These are phyloP conservation scores for Naja naja DNA, from an alignment of 2,113 vertebrate species.

Conservation along the genomic window DNA sequence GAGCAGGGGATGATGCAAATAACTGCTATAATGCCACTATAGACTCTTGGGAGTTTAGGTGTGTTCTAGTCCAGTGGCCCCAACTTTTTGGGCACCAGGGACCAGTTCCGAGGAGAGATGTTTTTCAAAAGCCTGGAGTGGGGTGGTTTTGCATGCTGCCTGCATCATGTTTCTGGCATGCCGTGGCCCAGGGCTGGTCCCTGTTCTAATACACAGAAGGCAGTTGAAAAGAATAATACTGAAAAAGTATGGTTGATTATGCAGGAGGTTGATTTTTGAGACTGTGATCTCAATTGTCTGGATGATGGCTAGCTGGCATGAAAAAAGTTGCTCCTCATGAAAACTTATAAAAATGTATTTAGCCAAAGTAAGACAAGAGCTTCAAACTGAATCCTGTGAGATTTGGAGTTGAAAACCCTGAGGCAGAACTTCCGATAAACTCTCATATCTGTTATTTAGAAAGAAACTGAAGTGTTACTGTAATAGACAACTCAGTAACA, in stretches of 20 bases:
- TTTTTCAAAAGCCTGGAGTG: too few species aligned
- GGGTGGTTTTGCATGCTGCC: too few species aligned
- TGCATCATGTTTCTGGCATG: too few species aligned
- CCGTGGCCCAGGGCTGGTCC: too few species aligned
- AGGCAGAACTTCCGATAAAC: neutral
- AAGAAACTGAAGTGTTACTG: neutral
- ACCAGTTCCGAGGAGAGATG: too few species aligned
- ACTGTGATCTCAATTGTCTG: neutral
- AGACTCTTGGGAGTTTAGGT: neutral
- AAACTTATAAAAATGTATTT: neutral
- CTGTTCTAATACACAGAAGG: neutral
- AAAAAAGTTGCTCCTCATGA: neutral
- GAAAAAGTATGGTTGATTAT: neutral
- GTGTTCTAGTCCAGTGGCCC: neutral
- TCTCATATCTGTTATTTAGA: neutral
- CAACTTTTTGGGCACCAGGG: too few species aligned
- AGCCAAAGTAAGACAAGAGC: neutral
- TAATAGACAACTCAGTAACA: neutral
- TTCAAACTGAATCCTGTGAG: neutral
- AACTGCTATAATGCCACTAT: neutral
- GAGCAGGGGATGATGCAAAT: too few species aligned
- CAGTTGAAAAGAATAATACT: neutral
- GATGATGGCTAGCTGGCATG: neutral
- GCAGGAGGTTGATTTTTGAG: neutral
- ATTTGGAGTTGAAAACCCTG: neutral